Evolutionary conservation across 2,113 vertebrate species (phyloP), one percentile per base, ranked within the genome.

Genomic region (Trematomus loennbergii): DNA sequence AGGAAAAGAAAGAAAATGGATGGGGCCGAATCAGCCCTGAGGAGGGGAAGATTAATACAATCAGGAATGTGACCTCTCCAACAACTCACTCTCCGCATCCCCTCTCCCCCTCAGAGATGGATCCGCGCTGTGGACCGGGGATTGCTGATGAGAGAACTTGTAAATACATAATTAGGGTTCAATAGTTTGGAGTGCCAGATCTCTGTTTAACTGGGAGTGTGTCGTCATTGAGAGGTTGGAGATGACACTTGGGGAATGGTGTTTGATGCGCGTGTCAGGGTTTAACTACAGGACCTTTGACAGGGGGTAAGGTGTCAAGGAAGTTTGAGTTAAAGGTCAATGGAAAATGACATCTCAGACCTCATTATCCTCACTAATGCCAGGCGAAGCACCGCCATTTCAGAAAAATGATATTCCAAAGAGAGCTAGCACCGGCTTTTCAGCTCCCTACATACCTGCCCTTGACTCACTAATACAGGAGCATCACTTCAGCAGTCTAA

Each of bases 351-450:
- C 90, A 86, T 80, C 89, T 88, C 74, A 88, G 79, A 86, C 86
- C 79, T 92, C 89, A 88, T 94, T 91, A 92, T 89, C 82, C 81
- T 92, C 87, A 91, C 90, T 90, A 92, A 89, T 75, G 79, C 61
- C 78, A 25, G 88, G 69, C 81, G 87, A 88, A 89, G 86, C 69
- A 20, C 59, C 53, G 79, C 84, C 75, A 81, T 89, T 81, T 86
- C 85, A 74, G 61, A 84, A 76, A 85, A 81, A 83, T 73, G 58
- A 90, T 89, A 87, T 88, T 89, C 89, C 79, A 91, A 82, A 84
- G 87, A 88, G 88, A 87, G 75, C 75, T 33, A 48, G 8, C 73
- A 29, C 11, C 61, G 83, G 87, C 83, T 86, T 71, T 53, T 45
- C 55, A 12, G 70, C 62, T 91, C 90, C 86, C 90, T 75, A 54